Conservation (phyloP, 2,797 vertebrate genomes). For the Trematomus bernacchii region DNA sequence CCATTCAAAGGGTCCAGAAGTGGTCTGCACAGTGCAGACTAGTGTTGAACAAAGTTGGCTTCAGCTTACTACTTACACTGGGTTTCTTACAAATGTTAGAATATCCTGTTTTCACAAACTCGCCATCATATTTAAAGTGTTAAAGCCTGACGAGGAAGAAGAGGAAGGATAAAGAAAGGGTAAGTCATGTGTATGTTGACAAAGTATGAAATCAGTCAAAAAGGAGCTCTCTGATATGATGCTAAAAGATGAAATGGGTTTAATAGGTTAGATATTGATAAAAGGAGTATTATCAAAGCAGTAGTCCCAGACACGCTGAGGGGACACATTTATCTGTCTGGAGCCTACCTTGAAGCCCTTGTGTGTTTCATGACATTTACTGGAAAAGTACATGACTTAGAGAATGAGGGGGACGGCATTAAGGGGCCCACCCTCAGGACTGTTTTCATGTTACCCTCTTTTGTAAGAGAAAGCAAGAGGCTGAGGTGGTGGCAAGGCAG, state of each 20-base stretch:
- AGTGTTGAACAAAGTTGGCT: conserved; percentile 16
- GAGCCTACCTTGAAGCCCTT: conserved; percentile 70
- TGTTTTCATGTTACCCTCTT: conserved; percentile 73
- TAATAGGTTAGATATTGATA: conserved; percentile 38
- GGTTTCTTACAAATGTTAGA: conserved; percentile 29
- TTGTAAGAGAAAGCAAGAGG: conserved; percentile 67
- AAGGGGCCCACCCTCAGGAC: conserved; percentile 76
- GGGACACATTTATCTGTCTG: conserved; percentile 81
- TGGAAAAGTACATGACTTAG: conserved; percentile 79
- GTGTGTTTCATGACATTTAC: conserved; percentile 68
- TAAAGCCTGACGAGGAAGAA: not conserved
- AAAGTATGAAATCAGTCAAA: conserved; percentile 27
- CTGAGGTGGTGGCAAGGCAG: conserved; percentile 73
- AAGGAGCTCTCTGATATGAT: conserved; percentile 22
- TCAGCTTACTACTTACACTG: conserved; percentile 22
- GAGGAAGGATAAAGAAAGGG: not conserved
- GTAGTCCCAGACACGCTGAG: conserved; percentile 54
- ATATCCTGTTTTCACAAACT: not conserved
- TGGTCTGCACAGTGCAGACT: conserved; percentile 37
- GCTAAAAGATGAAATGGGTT: conserved; percentile 25
- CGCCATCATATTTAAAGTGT: no score
- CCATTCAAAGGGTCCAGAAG: conserved; percentile 52
- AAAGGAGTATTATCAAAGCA: conserved; percentile 68
- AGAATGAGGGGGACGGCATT: conserved; percentile 65
- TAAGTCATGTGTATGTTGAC: conserved; percentile 20